Evolutionary conservation across 2,888 invertebrate species (phyloP), one percentile per base, ranked within the genome.

Genomic region (Lycophotia porphyrea): DNA sequence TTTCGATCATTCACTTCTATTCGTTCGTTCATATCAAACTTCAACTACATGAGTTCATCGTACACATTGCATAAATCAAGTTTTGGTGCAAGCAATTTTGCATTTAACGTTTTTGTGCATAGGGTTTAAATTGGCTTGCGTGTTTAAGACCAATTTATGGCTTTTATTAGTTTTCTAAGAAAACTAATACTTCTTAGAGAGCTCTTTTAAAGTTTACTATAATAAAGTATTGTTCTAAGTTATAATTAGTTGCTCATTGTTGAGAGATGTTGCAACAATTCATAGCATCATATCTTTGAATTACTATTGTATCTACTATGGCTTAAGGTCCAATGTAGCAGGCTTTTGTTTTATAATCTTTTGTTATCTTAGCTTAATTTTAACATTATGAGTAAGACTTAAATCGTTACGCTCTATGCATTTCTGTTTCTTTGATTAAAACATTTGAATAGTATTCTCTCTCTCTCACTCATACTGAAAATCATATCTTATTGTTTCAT

Each of bases 1-100:
- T 76, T 86, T 70, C 66, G 24, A 81, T 75, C 47, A 81, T 74
- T 74, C 85, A 81, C 49, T 49, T 49, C 61, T 15, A 63, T 63
- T n/a, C 39, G 15, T 39, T 39, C 63, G n/a, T 79, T 77, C 55
- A 77, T 77, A 79, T 66, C 66, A 75, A 73, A 76, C 42, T 34
- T 64, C 74, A 80, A 77, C 52, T 66, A 63, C 36, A 0, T 31
- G 44, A 80, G 78, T 77, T 85, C 78, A 76, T 55, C 18, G 80
- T 47, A 49, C 71, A 61, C 72, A 67, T 55, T 52, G 44, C 9
- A 78, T 66, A 63, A 31, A 65, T 71, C 36, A 76, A 73, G 34
- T 76, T 60, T 69, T 74, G 44, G 74, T 74, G 64, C 55, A 55
- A 42, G 31, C 64, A 36, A 71, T 66, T 69, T 74, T 52, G 21